A percentile compares a stretch with the other conserved stretches of the same genome.
phyloP scores from a whole-genome alignment of 2,113 vertebrate genomes.

The Oriolus oriolus region DNA sequence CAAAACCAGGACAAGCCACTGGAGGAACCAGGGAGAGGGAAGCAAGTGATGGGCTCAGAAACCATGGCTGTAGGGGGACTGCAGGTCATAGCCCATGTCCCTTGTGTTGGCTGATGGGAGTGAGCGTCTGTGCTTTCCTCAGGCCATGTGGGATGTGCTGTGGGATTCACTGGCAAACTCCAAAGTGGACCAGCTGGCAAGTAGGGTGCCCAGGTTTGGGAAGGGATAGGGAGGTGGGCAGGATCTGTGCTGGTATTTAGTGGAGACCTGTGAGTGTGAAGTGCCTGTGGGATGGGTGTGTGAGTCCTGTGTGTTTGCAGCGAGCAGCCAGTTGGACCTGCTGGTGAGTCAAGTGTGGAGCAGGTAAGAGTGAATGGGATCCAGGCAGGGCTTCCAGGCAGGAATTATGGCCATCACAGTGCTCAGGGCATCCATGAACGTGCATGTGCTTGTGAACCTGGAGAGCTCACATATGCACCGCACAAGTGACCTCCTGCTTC shows the following conservation, averaged over 20 bases:
- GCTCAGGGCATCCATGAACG: fast-evolving
- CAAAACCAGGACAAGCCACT: neutral
- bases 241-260: neutral
- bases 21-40: fast-evolving
- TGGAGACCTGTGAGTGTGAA: neutral
- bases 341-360: fast-evolving
- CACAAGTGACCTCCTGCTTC: neutral
- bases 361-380: neutral
- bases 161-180: neutral
- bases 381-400: fast-evolving
- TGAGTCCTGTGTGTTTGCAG: neutral
- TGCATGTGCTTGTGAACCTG: fast-evolving
- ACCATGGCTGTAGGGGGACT: fast-evolving
- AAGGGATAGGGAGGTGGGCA: neutral
- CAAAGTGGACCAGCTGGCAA: neutral
- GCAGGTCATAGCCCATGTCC: fast-evolving
- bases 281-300: neutral
- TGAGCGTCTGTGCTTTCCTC: neutral
- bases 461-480: fast-evolving
- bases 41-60: neutral
- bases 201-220: fast-evolving
- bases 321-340: neutral
- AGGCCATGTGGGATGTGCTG: fast-evolving
- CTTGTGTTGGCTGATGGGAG: too few species aligned
- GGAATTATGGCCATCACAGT: fast-evolving